phyloP scores from a whole-genome alignment of 2,888 invertebrate genomes.

The Arrhopalites spinosus region DNA sequence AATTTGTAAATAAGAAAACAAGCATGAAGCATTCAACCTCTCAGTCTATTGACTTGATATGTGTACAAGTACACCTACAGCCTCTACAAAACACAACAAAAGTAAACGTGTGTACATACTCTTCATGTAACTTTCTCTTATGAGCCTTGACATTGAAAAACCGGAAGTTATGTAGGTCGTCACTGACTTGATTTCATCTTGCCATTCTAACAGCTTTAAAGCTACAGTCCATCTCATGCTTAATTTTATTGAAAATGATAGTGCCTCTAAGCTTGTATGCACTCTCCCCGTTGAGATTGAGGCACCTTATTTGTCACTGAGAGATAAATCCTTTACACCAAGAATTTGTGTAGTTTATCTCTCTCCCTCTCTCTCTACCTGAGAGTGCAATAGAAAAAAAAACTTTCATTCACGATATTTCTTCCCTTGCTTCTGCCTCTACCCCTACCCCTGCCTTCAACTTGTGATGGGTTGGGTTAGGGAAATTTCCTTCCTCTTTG shows the following conservation, averaged over 20 bases:
- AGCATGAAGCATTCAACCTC: background rate
- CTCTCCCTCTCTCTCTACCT: too few species aligned
- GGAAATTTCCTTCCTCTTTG: conserved; percentile 19
- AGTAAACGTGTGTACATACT: too few species aligned
- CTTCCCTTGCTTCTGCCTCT: background rate
- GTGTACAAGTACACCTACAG: background rate
- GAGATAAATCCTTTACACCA: too few species aligned
- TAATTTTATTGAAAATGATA: background rate
- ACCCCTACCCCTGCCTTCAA: background rate
- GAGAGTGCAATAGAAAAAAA: too few species aligned
- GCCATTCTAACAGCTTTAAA: background rate
- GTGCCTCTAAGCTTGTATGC: background rate
- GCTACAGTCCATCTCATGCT: background rate
- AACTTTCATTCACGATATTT: conserved; percentile 19
- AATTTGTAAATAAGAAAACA: background rate
- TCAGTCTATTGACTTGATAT: conserved; percentile 12
- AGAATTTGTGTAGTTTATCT: too few species aligned
- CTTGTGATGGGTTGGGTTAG: background rate
- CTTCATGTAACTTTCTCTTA: conserved; percentile 47
- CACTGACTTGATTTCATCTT: conserved; percentile 20
- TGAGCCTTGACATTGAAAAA: conserved; percentile 54
- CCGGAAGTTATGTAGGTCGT: conserved; percentile 55
- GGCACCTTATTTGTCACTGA: too few species aligned
- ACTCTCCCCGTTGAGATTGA: too few species aligned
- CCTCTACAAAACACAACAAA: too few species aligned